Evolutionary conservation across 2,797 vertebrate species (phyloP).

Genomic region (Avahi laniger): DNA sequence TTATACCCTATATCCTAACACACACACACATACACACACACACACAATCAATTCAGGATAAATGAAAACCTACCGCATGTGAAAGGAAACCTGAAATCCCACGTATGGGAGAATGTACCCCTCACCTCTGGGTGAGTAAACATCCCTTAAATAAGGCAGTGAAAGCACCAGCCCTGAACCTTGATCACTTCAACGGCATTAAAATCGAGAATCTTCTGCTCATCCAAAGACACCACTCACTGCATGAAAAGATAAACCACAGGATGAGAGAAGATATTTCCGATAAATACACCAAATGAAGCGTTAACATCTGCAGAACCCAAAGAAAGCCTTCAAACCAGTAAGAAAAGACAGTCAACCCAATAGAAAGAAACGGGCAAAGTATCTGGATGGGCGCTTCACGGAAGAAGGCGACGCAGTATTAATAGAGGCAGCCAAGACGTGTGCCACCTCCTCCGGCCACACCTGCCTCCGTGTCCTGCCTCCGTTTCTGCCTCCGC

Average conservation of each 20-base stretch:
- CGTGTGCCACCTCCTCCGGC: too few species aligned
- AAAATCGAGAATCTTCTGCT: not conserved
- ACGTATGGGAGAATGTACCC: too few species aligned
- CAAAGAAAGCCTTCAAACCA: not conserved
- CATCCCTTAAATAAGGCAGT: too few species aligned
- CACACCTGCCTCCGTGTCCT: fast-evolving
- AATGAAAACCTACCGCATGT: not conserved
- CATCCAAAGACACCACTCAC: not conserved
- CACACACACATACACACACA: not conserved
- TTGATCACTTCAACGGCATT: not conserved
- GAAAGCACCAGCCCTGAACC: not conserved
- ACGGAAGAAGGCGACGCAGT: not conserved
- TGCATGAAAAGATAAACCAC: not conserved
- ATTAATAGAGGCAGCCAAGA: too few species aligned
- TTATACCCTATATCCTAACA: not conserved
- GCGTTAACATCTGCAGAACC: not conserved
- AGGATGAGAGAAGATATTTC: not conserved
- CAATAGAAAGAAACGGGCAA: not conserved
- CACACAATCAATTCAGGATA: not conserved
- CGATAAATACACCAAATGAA: not conserved
- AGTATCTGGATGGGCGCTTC: not conserved
- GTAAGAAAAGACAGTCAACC: not conserved
- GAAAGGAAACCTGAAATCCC: not conserved
- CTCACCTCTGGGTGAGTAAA: not conserved
- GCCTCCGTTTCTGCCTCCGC: not conserved